A percentile compares a stretch with the other conserved stretches of the same genome.
Evolutionary conservation across 1,140 invertebrate species (phyloP).

Genomic region (Hyphantria cunea): DNA sequence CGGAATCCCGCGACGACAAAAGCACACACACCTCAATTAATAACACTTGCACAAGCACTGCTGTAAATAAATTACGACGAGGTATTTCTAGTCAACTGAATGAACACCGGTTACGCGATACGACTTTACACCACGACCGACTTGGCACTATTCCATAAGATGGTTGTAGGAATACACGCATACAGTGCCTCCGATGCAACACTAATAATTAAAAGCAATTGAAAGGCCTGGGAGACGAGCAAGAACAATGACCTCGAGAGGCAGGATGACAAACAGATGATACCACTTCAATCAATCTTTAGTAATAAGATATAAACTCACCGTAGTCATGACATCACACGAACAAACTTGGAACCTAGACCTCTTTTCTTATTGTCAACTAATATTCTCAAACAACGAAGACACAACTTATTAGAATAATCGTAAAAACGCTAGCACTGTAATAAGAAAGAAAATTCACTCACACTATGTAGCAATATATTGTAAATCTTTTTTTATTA

Average conservation of each 20-base stretch:
- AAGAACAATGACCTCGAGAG: constrained; percentile 53
- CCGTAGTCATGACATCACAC: constrained; percentile 56
- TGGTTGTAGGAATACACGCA: constrained; percentile 35
- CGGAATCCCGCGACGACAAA: too few relatives aligned
- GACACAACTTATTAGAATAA: constrained; percentile 22
- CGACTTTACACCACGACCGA: constrained; percentile 55
- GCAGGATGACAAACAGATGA: constrained; percentile 6
- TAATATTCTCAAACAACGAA: constrained; percentile 33
- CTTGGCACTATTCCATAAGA: constrained; percentile 66
- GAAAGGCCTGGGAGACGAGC: constrained; percentile 35
- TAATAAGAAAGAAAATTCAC: constrained; percentile 17
- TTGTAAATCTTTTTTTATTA: constrained; percentile 1
- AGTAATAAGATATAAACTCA: constrained; percentile 42
- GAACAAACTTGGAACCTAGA: constrained; percentile 38
- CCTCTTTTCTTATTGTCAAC: constrained; percentile 24
- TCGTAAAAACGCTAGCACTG: constrained; percentile 12
- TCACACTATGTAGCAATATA: neutral
- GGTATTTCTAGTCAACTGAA: constrained; percentile 21
- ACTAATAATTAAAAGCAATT: constrained; percentile 58
- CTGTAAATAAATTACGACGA: constrained; percentile 21
- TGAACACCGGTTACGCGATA: constrained; percentile 43
- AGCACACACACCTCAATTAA: constrained; percentile 6
- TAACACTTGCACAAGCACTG: constrained; percentile 8
- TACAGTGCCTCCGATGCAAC: constrained; percentile 31
- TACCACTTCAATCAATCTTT: constrained; percentile 34